Percentiles rank a stretch among this genome's conserved stretches.
Evolutionary conservation across 2,113 vertebrate species (phyloP).

Genomic region (Dendropsophus ebraccatus): DNA sequence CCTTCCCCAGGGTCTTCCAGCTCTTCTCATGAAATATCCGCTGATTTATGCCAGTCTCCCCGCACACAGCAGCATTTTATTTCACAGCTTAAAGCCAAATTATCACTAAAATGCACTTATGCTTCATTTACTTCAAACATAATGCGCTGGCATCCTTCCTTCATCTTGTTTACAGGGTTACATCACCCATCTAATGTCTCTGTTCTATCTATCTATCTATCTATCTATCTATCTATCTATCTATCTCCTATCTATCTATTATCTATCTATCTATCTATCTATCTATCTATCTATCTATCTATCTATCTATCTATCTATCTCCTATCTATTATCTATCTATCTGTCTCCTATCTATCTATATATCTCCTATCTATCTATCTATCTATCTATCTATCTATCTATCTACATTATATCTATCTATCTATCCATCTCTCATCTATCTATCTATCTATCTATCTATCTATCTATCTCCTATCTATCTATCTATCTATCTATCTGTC

Average conservation of each 20-base stretch:
- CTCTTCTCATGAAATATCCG: conserved; percentile 34
- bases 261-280: not conserved
- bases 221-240: conserved; percentile 15
- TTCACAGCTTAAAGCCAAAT: conserved; percentile 28
- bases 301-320: not conserved
- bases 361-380: no score
- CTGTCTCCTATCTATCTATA: no score
- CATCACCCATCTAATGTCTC: not conserved
- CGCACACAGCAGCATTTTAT: conserved; percentile 6
- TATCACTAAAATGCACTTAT: conserved; percentile 28
- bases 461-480: no score
- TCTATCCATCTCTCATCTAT: no score
- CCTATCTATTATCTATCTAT: not conserved
- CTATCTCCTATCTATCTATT: not conserved
- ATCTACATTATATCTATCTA: no score
- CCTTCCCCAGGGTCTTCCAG: conserved; percentile 28
- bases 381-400: no score
- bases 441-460: no score
- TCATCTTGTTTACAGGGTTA: not conserved
- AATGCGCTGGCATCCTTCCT: not conserved
- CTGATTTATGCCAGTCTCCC: conserved; percentile 37
- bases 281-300: not conserved
- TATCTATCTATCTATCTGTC: no score
- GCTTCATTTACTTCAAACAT: conserved; percentile 17
- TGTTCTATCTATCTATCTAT: not conserved